Evolutionary conservation across 2,888 invertebrate genomes (phyloP).

Genomic region (Punctoribates punctum): DNA sequence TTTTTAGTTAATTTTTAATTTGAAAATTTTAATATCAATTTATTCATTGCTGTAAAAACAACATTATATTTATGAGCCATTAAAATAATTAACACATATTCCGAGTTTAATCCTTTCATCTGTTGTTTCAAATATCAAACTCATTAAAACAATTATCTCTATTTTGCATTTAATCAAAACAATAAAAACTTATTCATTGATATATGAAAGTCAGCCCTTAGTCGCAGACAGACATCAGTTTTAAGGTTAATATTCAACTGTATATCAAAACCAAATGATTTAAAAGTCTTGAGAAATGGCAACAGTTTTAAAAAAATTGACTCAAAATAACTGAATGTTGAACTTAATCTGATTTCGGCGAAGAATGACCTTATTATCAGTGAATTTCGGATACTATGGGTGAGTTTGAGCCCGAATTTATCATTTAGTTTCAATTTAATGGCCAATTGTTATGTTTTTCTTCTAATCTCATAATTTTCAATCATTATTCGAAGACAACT

Average conservation of each 20-base stretch:
- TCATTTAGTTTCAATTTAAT: background rate
- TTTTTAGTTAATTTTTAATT: background rate
- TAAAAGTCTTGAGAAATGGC: too few species aligned
- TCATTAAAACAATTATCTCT: background rate
- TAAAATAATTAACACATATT: slow-evolving; percentile 8
- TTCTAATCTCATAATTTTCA: background rate
- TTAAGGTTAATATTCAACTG: background rate
- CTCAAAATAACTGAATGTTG: background rate
- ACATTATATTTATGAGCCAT: background rate
- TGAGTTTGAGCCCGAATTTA: background rate
- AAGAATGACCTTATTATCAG: slow-evolving; percentile 7
- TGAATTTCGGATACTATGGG: background rate
- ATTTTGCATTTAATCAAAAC: background rate
- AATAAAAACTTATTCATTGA: background rate
- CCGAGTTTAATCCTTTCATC: background rate
- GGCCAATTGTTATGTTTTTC: background rate
- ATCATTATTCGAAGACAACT: too few species aligned
- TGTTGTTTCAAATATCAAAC: background rate
- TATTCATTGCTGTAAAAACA: background rate
- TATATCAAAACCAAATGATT: background rate
- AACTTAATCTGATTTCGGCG: background rate
- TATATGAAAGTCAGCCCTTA: background rate
- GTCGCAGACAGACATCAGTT: background rate
- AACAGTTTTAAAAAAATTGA: too few species aligned
- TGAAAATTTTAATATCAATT: background rate